Conservation (phyloP, 2,113 vertebrate genomes). For the Raja brachyura region DNA sequence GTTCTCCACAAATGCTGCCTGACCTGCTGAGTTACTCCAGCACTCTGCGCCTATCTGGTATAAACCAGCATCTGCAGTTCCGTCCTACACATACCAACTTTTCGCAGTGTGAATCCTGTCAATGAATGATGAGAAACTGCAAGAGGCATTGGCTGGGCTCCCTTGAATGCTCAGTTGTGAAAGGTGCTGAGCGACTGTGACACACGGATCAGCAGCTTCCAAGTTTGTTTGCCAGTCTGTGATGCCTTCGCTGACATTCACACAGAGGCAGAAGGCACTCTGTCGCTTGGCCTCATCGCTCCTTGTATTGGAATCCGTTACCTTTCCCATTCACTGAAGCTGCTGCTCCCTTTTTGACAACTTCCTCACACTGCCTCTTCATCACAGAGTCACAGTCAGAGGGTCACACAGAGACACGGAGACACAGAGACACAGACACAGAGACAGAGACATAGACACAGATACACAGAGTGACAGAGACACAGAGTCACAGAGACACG, state of each 20-base stretch:
- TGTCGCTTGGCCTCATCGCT: constrained; percentile 2
- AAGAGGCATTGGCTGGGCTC: not conserved
- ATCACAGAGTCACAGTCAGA: not conserved
- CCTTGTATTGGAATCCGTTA: not conserved
- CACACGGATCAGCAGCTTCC: constrained; percentile 1
- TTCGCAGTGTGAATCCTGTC: constrained; percentile 31
- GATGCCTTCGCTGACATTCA: not conserved
- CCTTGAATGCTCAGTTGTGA: constrained; percentile 27
- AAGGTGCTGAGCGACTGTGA: not conserved
- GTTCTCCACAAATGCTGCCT: no score
- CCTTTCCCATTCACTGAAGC: not conserved
- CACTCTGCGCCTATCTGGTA: no score
- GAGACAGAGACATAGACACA: no score
- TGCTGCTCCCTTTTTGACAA: not conserved
- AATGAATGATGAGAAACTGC: constrained; percentile 18
- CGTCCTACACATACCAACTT: not conserved
- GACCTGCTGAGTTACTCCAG: no score
- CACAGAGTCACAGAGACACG: no score
- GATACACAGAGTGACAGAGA: no score
- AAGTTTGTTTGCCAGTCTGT: not conserved
- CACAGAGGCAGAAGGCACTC: not conserved
- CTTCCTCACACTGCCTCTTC: not conserved
- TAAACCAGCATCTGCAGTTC: no score
- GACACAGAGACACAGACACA: no score
- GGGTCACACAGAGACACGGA: no score